Evolutionary conservation across 2,113 vertebrate species (phyloP).

Genomic region (Aspidoscelis tigris): DNA sequence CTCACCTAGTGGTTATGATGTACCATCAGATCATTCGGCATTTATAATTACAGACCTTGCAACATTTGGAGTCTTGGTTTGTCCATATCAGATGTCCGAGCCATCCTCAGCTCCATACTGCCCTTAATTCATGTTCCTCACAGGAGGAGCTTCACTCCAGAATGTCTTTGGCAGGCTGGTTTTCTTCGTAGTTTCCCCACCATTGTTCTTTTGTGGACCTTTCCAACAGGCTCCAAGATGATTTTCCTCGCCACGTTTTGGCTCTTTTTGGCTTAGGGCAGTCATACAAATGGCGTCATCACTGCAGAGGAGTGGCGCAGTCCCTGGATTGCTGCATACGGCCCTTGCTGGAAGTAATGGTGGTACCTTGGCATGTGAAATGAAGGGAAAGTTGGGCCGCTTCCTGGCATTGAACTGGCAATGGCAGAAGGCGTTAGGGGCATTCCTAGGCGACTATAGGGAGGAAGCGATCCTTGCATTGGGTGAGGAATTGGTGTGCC

Average conservation of each 20-base stretch:
- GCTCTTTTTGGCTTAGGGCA: slow-evolving; percentile 35
- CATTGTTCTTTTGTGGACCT: slow-evolving; percentile 43
- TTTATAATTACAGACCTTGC: neutral
- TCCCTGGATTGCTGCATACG: slow-evolving; percentile 97
- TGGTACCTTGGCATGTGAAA: slow-evolving; percentile 99
- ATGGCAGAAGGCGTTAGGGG: slow-evolving; percentile 90
- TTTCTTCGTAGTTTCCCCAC: slow-evolving; percentile 49
- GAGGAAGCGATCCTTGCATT: slow-evolving; percentile 94
- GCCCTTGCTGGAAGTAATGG: slow-evolving; percentile 99
- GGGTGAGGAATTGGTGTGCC: slow-evolving; percentile 89
- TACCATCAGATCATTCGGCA: slow-evolving; percentile 57
- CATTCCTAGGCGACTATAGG: slow-evolving; percentile 92
- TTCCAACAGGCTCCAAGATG: slow-evolving; percentile 52
- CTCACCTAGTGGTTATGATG: slow-evolving; percentile 35
- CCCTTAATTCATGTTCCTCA: slow-evolving; percentile 37
- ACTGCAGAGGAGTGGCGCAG: slow-evolving; percentile 96
- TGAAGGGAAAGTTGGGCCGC: slow-evolving; percentile 93
- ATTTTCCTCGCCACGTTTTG: slow-evolving; percentile 45
- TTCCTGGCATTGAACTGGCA: slow-evolving; percentile 91
- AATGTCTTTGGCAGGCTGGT: slow-evolving; percentile 44
- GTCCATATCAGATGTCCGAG: slow-evolving; percentile 32
- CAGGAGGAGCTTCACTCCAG: slow-evolving; percentile 48
- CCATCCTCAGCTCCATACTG: slow-evolving; percentile 44
- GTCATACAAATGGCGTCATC: slow-evolving; percentile 99
- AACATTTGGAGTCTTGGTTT: slow-evolving; percentile 35